Evolutionary conservation across 2,888 invertebrate species (phyloP).

Genomic region (Tipula lateralis): DNA sequence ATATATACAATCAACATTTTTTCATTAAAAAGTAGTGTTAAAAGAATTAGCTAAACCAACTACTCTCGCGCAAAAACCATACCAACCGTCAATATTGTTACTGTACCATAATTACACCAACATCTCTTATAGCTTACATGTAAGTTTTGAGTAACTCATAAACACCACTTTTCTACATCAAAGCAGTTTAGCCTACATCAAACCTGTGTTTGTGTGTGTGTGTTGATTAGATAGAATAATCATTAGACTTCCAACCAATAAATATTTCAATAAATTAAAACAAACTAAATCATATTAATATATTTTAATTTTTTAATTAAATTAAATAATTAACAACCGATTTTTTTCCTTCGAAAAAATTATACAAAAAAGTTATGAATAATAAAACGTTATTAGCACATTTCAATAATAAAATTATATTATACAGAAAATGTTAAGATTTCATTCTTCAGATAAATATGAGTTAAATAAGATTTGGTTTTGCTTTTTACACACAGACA

Average conservation of each 20-base stretch:
- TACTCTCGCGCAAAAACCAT: background rate
- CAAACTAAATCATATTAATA: slow-evolving; percentile 19
- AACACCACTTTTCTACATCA: background rate
- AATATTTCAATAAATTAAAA: slow-evolving; percentile 24
- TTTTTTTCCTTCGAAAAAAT: background rate
- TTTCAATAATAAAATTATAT: slow-evolving; percentile 25
- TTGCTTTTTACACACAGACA: background rate
- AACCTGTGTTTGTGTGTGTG: no score
- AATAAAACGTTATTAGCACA: slow-evolving; percentile 28
- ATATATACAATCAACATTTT: no score
- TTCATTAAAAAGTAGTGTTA: background rate
- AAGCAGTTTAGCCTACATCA: background rate
- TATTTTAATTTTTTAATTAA: background rate
- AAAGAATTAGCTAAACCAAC: background rate
- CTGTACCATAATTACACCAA: background rate
- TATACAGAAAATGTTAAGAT: background rate
- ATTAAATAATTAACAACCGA: slow-evolving; percentile 13
- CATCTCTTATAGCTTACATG: background rate
- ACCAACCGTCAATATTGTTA: background rate
- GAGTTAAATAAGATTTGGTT: background rate
- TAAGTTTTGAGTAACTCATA: background rate
- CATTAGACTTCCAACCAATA: background rate
- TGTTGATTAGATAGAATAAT: background rate
- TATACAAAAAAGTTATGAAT: background rate
- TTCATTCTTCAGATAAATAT: background rate